These are phyloP conservation scores for Stenolophus ochropezus DNA, from an alignment of 2,888 invertebrate genomes.

Conservation along the genomic window DNA sequence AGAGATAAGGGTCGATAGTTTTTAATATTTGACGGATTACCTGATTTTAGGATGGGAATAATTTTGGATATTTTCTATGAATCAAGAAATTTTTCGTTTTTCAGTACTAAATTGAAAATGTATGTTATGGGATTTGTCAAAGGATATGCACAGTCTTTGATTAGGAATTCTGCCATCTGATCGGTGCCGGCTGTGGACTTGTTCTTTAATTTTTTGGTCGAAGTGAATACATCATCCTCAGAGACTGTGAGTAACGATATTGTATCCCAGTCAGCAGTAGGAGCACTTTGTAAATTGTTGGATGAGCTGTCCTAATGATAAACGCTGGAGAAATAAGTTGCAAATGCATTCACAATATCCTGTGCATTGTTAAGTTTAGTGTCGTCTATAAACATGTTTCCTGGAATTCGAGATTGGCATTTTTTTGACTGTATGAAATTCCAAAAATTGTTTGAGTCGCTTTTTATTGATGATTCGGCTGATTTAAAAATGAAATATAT, in stretches of 20 bases:
- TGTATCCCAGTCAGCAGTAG: background rate
- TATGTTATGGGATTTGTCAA: background rate
- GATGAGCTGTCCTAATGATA: too few species aligned
- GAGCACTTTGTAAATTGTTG: background rate
- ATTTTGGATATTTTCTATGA: background rate
- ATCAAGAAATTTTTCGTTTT: background rate
- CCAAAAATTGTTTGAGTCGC: background rate
- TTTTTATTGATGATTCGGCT: background rate
- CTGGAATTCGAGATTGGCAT: background rate
- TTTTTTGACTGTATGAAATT: background rate
- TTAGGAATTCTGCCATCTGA: background rate
- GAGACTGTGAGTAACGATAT: background rate
- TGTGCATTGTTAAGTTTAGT: background rate
- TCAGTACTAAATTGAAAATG: background rate
- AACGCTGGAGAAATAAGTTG: background rate
- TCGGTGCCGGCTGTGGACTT: background rate
- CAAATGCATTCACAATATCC: background rate
- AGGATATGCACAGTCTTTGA: background rate
- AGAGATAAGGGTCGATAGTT: too few species aligned
- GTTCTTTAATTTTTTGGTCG: background rate
- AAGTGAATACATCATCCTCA: background rate
- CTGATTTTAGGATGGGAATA: background rate
- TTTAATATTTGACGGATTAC: background rate
- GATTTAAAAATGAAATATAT: background rate
- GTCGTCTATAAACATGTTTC: background rate